phyloP scores from a whole-genome alignment of 2,797 vertebrate species.

The Decapterus maruadsi region DNA sequence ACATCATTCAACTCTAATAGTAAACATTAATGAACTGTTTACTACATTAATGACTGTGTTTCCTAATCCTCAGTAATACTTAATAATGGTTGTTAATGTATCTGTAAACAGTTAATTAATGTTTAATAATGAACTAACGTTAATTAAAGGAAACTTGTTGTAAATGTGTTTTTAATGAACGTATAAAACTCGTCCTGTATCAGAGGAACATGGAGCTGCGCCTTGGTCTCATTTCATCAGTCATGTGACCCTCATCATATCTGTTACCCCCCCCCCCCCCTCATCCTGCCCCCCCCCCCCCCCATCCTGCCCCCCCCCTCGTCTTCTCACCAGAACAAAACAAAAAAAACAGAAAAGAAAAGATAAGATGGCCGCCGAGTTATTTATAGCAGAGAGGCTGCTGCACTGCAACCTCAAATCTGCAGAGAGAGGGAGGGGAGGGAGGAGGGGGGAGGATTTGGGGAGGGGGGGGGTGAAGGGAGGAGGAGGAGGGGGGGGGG shows the following conservation, averaged over 20 bases:
- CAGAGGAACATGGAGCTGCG: no score
- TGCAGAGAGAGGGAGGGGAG: not conserved
- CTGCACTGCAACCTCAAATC: constrained; percentile 51
- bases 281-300: not conserved
- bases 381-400: constrained; percentile 67
- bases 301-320: not conserved
- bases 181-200: no score
- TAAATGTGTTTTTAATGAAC: no score
- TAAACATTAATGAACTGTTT: no score
- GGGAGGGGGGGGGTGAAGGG: not conserved
- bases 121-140: no score
- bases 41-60: no score
- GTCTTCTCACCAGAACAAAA: not conserved
- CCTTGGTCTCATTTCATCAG: not conserved
- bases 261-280: not conserved
- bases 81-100: no score
- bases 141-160: no score
- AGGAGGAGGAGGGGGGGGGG: not conserved
- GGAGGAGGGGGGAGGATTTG: no score
- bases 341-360: constrained; percentile 17
- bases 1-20: no score
- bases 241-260: constrained; percentile 39
- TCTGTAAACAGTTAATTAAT: no score
- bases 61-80: no score
- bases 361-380: constrained; percentile 68